Evolutionary conservation across 2,113 vertebrate species (phyloP).

Genomic region (Leucopsar rothschildi): DNA sequence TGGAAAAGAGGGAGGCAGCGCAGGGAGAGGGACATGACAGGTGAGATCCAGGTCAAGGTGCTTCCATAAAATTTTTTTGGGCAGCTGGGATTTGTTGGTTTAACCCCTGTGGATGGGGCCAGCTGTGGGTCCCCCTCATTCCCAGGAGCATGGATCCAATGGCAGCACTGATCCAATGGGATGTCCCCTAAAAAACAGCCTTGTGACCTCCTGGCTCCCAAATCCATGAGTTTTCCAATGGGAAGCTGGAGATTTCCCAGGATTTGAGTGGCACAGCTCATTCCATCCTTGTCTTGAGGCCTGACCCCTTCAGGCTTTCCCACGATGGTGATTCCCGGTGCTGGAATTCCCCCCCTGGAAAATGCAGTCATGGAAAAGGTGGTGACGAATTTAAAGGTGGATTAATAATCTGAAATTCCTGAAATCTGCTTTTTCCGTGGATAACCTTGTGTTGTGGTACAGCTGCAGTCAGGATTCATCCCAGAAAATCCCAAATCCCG

Average conservation of each 20-base stretch:
- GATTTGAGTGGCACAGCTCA: fast-evolving
- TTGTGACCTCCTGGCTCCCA: background rate
- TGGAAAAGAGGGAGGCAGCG: background rate
- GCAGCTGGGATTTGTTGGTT: background rate
- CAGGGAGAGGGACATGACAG: fast-evolving
- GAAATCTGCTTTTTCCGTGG: background rate
- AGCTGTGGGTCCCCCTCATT: background rate
- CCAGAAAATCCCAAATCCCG: background rate
- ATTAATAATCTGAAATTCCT: background rate
- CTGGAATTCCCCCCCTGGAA: background rate
- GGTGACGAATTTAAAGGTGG: background rate
- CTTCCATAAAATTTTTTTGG: background rate
- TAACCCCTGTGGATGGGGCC: fast-evolving
- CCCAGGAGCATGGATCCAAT: fast-evolving
- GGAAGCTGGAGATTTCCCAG: background rate
- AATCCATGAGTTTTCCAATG: background rate
- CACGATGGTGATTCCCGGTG: background rate
- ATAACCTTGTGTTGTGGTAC: fast-evolving
- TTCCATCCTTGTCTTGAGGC: background rate
- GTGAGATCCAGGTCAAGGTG: fast-evolving
- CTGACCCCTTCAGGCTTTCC: background rate
- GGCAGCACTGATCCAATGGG: background rate
- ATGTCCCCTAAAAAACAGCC: background rate
- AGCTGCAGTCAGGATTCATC: background rate
- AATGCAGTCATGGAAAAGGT: fast-evolving